phyloP scores from a whole-genome alignment of 2,888 invertebrate genomes.

The Callyntrura guangdongensis region DNA sequence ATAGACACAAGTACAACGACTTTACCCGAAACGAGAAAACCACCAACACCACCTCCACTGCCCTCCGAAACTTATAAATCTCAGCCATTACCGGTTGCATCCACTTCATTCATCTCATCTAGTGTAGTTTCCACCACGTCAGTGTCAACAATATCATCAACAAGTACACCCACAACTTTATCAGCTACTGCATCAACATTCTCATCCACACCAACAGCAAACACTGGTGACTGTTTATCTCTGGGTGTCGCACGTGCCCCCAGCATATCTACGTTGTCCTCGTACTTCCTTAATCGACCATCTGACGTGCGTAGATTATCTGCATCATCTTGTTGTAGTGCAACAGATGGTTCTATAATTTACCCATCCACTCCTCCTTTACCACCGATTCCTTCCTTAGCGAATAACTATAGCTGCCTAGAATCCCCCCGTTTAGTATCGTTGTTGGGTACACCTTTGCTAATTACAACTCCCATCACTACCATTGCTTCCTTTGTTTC shows the following conservation, averaged over 20 bases:
- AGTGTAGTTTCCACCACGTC: slow-evolving; percentile 7
- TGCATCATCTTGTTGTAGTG: slow-evolving; percentile 47
- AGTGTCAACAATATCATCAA: slow-evolving; percentile 15
- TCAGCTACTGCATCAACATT: slow-evolving; percentile 53
- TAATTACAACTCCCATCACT: slow-evolving; percentile 25
- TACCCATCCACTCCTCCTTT: slow-evolving; percentile 56
- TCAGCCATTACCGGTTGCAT: slow-evolving; percentile 24
- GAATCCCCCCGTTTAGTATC: slow-evolving; percentile 75
- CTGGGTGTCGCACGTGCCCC: slow-evolving; percentile 73
- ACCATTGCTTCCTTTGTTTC: slow-evolving; percentile 58
- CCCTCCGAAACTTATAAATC: slow-evolving; percentile 51
- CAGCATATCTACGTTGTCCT: slow-evolving; percentile 75
- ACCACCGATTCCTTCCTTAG: slow-evolving; percentile 65
- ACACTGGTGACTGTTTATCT: slow-evolving; percentile 52
- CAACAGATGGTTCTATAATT: slow-evolving; percentile 64
- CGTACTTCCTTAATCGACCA: slow-evolving; percentile 81
- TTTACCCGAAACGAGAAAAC: slow-evolving; percentile 58
- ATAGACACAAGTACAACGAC: slow-evolving; percentile 58
- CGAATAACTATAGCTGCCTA: slow-evolving; percentile 54
- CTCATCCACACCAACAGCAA: slow-evolving; percentile 65
- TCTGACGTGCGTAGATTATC: slow-evolving; percentile 77
- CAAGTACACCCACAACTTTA: slow-evolving; percentile 53
- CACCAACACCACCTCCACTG: slow-evolving; percentile 59
- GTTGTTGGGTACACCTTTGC: slow-evolving; percentile 56
- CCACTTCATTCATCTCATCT: not conserved